phyloP scores from a whole-genome alignment of 1,140 invertebrate species.

The Thaumetopoea pityocampa region DNA sequence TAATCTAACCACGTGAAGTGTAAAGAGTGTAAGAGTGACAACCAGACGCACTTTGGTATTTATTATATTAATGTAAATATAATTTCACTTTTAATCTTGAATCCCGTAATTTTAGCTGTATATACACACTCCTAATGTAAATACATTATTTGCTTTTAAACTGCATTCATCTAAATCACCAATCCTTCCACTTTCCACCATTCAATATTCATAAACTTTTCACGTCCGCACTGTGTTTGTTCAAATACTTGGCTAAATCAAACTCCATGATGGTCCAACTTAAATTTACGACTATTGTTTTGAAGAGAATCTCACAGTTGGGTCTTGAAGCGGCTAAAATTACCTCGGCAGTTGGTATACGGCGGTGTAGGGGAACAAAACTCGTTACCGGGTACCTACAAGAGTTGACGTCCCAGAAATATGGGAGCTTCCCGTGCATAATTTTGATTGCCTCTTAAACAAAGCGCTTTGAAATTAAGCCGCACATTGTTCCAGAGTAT shows the following conservation, averaged over 20 bases:
- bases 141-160: no score
- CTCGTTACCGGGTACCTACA: constrained; percentile 26
- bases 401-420: constrained; percentile 43
- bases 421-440: constrained; percentile 35
- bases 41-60: no score
- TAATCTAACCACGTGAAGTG: no score
- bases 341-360: constrained; percentile 18
- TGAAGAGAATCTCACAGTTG: constrained; percentile 27
- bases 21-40: no score
- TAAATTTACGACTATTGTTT: constrained; percentile 45
- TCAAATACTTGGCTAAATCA: constrained; percentile 31
- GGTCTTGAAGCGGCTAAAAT: constrained; percentile 23
- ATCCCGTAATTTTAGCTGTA: no score
- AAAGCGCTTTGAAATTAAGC: constrained; percentile 26
- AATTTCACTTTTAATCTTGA: no score
- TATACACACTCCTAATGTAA: no score
- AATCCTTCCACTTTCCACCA: no score
- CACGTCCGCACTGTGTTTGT: constrained; percentile 8
- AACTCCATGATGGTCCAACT: constrained; percentile 33
- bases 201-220: no score
- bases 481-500: constrained; percentile 20
- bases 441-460: constrained; percentile 42
- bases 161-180: no score
- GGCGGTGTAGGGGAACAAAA: constrained; percentile 25
- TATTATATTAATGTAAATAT: no score